These are phyloP conservation scores for Haplotaxodon microlepis DNA, from an alignment of 2,113 vertebrate genomes.

Conservation along the genomic window DNA sequence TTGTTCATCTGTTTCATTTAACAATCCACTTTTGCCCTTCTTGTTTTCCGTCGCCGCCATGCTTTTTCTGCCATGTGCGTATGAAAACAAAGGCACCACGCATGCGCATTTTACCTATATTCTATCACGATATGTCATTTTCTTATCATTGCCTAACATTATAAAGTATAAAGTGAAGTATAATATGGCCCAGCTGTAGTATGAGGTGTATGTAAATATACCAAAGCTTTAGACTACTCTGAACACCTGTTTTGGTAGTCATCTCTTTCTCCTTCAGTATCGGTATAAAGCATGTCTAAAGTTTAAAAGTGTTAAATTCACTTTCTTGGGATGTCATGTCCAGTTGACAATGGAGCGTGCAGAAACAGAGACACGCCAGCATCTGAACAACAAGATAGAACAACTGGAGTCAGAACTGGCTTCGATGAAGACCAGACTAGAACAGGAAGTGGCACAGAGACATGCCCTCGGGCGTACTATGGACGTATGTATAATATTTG, in stretches of 20 bases:
- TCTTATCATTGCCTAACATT: neutral
- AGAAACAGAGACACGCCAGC: slow-evolving; percentile 85
- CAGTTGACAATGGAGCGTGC: slow-evolving; percentile 88
- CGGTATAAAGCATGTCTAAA: neutral
- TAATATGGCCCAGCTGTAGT: neutral
- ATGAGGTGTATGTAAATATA: neutral
- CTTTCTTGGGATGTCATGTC: neutral
- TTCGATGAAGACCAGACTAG: slow-evolving; percentile 84
- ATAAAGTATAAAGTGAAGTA: neutral
- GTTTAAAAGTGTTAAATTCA: neutral
- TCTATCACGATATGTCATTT: neutral
- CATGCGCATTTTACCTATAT: neutral
- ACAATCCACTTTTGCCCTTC: neutral
- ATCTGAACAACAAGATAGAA: slow-evolving; percentile 83
- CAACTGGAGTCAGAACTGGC: slow-evolving; percentile 81
- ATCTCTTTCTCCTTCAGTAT: neutral
- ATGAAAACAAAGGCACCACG: neutral
- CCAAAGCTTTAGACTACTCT: neutral
- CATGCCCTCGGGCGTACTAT: slow-evolving; percentile 83
- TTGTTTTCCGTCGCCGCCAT: neutral
- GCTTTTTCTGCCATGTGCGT: neutral
- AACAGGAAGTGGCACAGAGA: slow-evolving; percentile 86
- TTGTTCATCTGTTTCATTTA: neutral
- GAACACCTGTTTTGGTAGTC: neutral
- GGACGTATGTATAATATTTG: slow-evolving; percentile 72